Evolutionary conservation across 2,113 vertebrate genomes (phyloP).

Genomic region (Mesocricetus auratus): DNA sequence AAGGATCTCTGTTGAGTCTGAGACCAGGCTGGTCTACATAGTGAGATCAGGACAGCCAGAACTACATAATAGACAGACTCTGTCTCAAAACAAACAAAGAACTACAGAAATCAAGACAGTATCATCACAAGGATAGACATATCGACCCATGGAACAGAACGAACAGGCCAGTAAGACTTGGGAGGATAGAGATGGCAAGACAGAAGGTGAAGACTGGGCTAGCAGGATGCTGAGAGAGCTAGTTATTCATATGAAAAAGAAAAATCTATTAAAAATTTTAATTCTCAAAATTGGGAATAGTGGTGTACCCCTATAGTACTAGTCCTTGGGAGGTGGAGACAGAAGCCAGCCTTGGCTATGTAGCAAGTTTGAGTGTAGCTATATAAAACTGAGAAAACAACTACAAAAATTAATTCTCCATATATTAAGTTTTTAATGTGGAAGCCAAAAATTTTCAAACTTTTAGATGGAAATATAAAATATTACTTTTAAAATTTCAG

Average conservation of each 20-base stretch:
- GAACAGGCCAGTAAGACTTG: conserved; percentile 5
- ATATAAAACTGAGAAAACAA: background rate
- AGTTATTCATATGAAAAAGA: conserved; percentile 17
- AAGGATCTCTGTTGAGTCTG: background rate
- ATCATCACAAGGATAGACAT: conserved; percentile 53
- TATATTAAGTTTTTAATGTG: conserved; percentile 36
- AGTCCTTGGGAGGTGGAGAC: background rate
- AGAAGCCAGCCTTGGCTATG: background rate
- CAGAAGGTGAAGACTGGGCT: background rate
- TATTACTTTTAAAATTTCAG: conserved; percentile 20
- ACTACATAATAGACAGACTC: background rate
- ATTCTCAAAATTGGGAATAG: background rate
- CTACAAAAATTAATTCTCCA: background rate
- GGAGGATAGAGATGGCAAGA: conserved; percentile 4
- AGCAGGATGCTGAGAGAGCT: background rate
- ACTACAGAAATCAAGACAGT: conserved; percentile 33
- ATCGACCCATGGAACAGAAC: conserved; percentile 3
- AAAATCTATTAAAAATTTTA: conserved; percentile 42
- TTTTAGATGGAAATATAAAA: conserved; percentile 40
- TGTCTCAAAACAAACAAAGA: background rate
- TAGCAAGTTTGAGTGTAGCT: background rate
- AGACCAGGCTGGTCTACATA: background rate
- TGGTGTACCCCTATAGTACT: background rate
- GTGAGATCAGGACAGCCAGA: background rate
- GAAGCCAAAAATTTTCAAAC: conserved; percentile 43